A percentile compares a stretch with the other conserved stretches of the same genome.
Conservation (phyloP, 2,888 invertebrate species). For the Rambutsinella grinnellia region DNA sequence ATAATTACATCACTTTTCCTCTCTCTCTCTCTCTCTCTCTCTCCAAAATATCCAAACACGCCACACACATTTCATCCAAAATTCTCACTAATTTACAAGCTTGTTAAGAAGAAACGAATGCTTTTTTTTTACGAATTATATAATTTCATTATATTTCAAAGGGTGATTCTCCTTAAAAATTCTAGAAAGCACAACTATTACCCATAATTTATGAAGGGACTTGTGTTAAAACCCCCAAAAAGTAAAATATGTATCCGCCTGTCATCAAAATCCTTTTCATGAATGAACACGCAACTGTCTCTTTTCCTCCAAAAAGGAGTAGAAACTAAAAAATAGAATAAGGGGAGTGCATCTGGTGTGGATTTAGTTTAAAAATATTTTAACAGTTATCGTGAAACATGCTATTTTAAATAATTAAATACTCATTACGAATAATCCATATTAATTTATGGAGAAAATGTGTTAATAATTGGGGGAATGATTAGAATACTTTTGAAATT, state of each 20-base stretch:
- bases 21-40: neutral
- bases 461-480: too few relatives aligned
- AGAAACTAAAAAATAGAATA: too few relatives aligned
- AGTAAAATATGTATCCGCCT: constrained; percentile 53
- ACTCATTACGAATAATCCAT: too few relatives aligned
- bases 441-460: too few relatives aligned
- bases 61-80: neutral
- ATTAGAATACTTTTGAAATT: too few relatives aligned
- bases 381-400: too few relatives aligned
- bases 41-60: neutral
- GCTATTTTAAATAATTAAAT: too few relatives aligned
- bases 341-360: too few relatives aligned
- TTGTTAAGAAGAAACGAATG: neutral
- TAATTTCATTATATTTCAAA: neutral
- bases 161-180: neutral
- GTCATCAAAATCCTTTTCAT: constrained; percentile 42
- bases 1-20: neutral
- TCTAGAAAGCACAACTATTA: constrained; percentile 25
- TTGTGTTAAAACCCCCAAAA: constrained; percentile 4
- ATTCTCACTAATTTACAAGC: neutral
- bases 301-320: neutral
- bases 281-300: constrained; percentile 21
- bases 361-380: too few relatives aligned
- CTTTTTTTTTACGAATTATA: too few relatives aligned
- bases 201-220: constrained; percentile 43